These are phyloP conservation scores for Pentamera pediparva DNA, from an alignment of 53 echinoderm and acorn worm genomes.

Conservation along the genomic window DNA sequence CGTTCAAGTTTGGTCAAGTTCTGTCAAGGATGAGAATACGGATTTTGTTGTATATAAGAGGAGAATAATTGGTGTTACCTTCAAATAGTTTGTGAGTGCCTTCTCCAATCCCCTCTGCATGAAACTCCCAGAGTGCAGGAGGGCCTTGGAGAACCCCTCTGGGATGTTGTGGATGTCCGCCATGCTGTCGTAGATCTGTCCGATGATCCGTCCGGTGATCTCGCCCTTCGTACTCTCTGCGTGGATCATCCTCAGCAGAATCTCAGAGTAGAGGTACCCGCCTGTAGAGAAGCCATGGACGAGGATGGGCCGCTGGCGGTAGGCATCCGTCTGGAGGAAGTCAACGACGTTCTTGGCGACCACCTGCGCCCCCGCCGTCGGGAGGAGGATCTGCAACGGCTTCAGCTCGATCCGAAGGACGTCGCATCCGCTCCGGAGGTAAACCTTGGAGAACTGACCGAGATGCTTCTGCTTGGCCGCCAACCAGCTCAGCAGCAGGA, in stretches of 20 bases:
- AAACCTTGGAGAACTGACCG: conserved; percentile 58
- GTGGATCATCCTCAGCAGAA: conserved; percentile 59
- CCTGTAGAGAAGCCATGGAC: conserved; percentile 91
- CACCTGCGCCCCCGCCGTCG: conserved; percentile 64
- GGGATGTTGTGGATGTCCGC: conserved; percentile 73
- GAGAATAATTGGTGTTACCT: no score
- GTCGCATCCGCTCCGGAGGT: conserved; percentile 73
- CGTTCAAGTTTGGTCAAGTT: no score
- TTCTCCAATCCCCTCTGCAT: conserved; percentile 1
- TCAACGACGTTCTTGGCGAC: conserved; percentile 77
- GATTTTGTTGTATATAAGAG: no score
- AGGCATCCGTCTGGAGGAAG: conserved; percentile 61
- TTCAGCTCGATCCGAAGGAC: conserved; percentile 60
- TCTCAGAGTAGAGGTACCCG: conserved; percentile 82
- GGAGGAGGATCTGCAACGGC: conserved; percentile 71
- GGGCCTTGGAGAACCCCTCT: conserved; percentile 53
- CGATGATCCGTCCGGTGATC: conserved; percentile 66
- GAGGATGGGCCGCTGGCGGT: conserved; percentile 56
- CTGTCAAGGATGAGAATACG: no score
- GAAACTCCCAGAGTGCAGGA: conserved; percentile 11
- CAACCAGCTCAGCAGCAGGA: conserved; percentile 83
- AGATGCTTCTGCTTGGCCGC: conserved; percentile 83
- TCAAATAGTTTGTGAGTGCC: conserved; percentile 47
- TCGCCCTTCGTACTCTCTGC: conserved; percentile 45
- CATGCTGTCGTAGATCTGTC: conserved; percentile 88